A percentile compares a stretch with the other conserved stretches of the same genome.
Conservation (phyloP, 2,797 vertebrate genomes). For the Microcaecilia unicolor region DNA sequence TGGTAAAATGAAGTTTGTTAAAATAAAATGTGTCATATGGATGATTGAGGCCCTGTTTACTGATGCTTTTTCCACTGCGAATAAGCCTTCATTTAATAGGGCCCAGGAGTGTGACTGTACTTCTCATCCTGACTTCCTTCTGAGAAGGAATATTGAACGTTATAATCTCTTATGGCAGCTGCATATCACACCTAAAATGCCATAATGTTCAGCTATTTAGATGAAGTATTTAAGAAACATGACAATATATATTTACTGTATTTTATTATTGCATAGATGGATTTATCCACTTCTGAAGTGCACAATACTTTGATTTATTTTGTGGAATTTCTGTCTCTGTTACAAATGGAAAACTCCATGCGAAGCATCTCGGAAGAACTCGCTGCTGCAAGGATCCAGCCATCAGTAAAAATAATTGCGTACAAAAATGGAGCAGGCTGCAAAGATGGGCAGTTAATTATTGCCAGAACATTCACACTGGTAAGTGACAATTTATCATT, state of each 20-base stretch:
- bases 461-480: conserved; percentile 34
- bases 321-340: conserved; percentile 23
- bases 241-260: background rate
- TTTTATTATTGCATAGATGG: conserved; percentile 16
- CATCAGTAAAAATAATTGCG: conserved; percentile 38
- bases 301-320: conserved; percentile 28
- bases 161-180: no score
- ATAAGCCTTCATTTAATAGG: no score
- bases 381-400: conserved; percentile 4
- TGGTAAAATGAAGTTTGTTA: no score
- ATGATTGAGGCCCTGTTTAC: no score
- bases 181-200: background rate
- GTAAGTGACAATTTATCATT: conserved; percentile 27
- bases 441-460: conserved; percentile 37
- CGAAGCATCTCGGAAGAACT: conserved; percentile 3
- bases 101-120: no score
- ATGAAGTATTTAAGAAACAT: background rate
- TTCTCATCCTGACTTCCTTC: no score
- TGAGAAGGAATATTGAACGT: no score
- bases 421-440: conserved; percentile 43
- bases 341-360: conserved; percentile 12
- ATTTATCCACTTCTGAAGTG: conserved; percentile 30
- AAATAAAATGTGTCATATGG: no score
- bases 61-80: no score
- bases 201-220: background rate